Evolutionary conservation across 2,888 invertebrate genomes (phyloP).

Genomic region (Dicyrtomina minuta): DNA sequence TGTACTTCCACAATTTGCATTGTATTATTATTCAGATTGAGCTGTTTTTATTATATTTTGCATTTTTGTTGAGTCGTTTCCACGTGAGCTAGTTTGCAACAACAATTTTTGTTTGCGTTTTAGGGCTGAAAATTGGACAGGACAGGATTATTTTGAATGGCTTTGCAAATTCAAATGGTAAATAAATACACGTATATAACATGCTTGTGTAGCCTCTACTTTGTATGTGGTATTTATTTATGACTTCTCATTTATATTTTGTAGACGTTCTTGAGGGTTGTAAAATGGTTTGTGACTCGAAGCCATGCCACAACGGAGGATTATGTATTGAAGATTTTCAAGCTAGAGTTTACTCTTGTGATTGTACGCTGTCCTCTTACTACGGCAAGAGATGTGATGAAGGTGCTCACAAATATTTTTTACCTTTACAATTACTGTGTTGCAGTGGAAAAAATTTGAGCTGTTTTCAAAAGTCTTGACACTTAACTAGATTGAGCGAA

Average conservation of each 20-base stretch:
- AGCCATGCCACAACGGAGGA: slow-evolving; percentile 84
- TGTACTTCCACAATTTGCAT: not conserved
- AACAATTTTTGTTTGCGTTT: too few species aligned
- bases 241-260: too few species aligned
- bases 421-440: not conserved
- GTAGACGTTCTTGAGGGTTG: slow-evolving; percentile 67
- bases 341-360: slow-evolving; percentile 75
- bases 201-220: too few species aligned
- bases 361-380: slow-evolving; percentile 86
- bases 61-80: not conserved
- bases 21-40: too few species aligned
- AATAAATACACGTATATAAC: slow-evolving; percentile 11
- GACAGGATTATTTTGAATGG: slow-evolving; percentile 63
- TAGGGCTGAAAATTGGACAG: slow-evolving; percentile 81
- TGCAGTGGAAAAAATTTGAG: too few species aligned
- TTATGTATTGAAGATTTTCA: slow-evolving; percentile 85
- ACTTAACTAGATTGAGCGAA: too few species aligned
- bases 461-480: too few species aligned
- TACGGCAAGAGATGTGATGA: slow-evolving; percentile 84
- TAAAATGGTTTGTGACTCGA: slow-evolving; percentile 83
- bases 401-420: slow-evolving; percentile 55
- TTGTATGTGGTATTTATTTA: too few species aligned
- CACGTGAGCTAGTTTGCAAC: not conserved
- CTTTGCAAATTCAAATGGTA: slow-evolving; percentile 44
- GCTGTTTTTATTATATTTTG: not conserved